Evolutionary conservation across 2,113 vertebrate genomes (phyloP).

Genomic region (Nothocercus julius): DNA sequence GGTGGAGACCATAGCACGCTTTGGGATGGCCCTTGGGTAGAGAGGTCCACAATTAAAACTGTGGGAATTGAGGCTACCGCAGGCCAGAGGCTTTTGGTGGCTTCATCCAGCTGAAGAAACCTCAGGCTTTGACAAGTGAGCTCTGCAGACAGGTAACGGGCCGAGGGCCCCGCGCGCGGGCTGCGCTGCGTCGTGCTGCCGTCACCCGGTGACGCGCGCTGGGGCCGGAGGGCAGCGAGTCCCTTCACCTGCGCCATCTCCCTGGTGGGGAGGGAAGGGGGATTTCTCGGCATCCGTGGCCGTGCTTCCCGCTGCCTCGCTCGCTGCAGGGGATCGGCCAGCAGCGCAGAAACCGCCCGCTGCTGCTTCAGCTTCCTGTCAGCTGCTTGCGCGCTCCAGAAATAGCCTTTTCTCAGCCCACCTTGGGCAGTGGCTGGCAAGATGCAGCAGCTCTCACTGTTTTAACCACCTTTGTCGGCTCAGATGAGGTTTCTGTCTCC

Average conservation of each 20-base stretch:
- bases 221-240: neutral
- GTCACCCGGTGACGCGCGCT: fast-evolving
- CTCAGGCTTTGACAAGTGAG: fast-evolving
- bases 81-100: neutral
- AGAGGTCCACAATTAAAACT: neutral
- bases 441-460: neutral
- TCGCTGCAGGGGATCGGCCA: neutral
- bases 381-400: slow-evolving; percentile 2
- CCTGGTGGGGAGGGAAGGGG: fast-evolving
- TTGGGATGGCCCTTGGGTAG: neutral
- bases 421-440: neutral
- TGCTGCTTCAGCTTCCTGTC: slow-evolving; percentile 41
- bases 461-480: neutral
- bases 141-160: neutral
- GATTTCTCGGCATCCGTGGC: neutral
- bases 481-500: neutral
- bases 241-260: neutral
- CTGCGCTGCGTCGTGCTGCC: neutral
- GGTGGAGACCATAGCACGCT: neutral
- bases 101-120: neutral
- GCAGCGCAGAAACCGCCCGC: fast-evolving
- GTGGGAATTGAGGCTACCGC: neutral
- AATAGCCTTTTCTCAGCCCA: neutral
- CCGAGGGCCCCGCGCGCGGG: too few species aligned
- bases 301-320: neutral